Conservation (phyloP, 2,888 invertebrate species). For the Calliphora vomitoria region DNA sequence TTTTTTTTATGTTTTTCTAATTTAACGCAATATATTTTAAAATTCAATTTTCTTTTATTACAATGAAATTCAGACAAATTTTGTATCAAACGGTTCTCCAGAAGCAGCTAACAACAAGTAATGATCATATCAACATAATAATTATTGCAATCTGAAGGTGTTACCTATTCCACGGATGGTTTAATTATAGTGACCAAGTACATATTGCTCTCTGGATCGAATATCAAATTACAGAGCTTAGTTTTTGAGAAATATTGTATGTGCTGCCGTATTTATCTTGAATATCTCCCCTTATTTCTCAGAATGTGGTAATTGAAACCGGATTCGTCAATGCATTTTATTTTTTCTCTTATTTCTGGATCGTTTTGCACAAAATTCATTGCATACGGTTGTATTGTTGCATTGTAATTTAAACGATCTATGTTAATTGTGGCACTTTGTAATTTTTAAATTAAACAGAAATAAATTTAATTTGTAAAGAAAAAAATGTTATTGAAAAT, state of each 20-base stretch:
- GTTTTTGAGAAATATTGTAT: constrained; percentile 31
- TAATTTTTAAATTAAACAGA: not conserved
- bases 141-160: constrained; percentile 40
- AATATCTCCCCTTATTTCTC: too few species aligned
- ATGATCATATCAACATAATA: constrained; percentile 32
- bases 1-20: constrained; percentile 6
- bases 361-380: constrained; percentile 14
- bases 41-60: constrained; percentile 7
- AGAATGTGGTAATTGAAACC: too few species aligned
- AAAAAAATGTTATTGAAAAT: too few species aligned
- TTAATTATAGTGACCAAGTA: constrained; percentile 4
- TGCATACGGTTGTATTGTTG: constrained; percentile 8
- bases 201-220: not conserved
- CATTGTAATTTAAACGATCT: not conserved
- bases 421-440: constrained; percentile 22
- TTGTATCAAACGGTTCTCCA: too few species aligned
- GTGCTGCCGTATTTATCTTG: too few species aligned
- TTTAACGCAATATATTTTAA: constrained; percentile 4
- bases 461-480: too few species aligned
- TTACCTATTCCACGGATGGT: constrained; percentile 30
- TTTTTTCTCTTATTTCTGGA: constrained; percentile 25
- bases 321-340: not conserved
- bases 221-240: constrained; percentile 36
- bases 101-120: constrained; percentile 3
- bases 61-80: not conserved